phyloP scores from a whole-genome alignment of 2,888 invertebrate species.

The Unio pictorum region DNA sequence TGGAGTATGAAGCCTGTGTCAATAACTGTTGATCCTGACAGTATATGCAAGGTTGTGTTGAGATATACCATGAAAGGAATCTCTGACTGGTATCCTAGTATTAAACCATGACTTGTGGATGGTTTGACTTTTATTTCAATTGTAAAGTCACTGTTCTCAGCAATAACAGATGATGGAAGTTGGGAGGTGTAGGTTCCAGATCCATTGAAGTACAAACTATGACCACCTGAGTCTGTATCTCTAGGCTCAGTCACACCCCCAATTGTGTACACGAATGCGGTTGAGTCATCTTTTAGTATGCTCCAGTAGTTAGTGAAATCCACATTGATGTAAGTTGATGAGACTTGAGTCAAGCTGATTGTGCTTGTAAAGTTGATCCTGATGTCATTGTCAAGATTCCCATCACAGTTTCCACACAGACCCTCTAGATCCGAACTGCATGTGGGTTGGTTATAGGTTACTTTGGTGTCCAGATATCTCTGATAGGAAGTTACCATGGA shows the following conservation, averaged over 20 bases:
- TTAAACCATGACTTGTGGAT: slow-evolving; percentile 15
- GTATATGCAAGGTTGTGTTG: slow-evolving; percentile 14
- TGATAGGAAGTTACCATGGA: too few species aligned
- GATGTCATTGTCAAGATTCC: slow-evolving; percentile 36
- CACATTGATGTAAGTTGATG: slow-evolving; percentile 9
- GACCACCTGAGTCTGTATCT: slow-evolving; percentile 21
- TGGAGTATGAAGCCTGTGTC: slow-evolving; percentile 14
- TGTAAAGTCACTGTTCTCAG: not conserved
- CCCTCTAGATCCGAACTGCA: slow-evolving; percentile 13
- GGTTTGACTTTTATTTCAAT: slow-evolving; percentile 20
- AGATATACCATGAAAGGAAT: slow-evolving; percentile 22
- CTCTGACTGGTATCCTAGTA: slow-evolving; percentile 26
- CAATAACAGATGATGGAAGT: slow-evolving; percentile 2
- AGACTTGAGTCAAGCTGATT: slow-evolving; percentile 5
- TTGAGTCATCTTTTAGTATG: slow-evolving; percentile 1
- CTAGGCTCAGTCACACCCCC: slow-evolving; percentile 14
- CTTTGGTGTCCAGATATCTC: too few species aligned
- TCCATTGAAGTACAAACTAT: slow-evolving; percentile 29
- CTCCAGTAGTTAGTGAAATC: slow-evolving; percentile 16
- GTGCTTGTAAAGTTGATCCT: slow-evolving; percentile 2
- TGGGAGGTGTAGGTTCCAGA: slow-evolving; percentile 29
- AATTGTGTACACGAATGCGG: slow-evolving; percentile 21
- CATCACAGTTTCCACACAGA: slow-evolving; percentile 41
- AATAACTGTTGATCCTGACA: slow-evolving; percentile 14
- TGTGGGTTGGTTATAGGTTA: not conserved